Evolutionary conservation across 2,113 vertebrate species (phyloP), one percentile per base, ranked within the genome.

Genomic region (Lepus americanus): DNA sequence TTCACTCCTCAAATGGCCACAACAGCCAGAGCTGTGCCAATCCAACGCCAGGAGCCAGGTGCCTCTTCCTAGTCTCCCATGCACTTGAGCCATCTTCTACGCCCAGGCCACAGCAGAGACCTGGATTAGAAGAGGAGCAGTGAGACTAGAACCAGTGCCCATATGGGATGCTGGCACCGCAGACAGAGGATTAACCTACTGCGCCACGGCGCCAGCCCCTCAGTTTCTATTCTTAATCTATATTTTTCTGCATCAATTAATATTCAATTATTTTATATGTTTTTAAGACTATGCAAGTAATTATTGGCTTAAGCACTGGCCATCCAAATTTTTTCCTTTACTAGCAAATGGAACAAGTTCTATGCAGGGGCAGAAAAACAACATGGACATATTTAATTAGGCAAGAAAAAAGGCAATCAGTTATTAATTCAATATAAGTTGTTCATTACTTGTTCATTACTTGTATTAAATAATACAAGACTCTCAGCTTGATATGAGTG

Each of bases 371-470:
- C 10, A 81, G 55, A 84, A 85, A 89, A 90, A 36, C 1, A 6
- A 12, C 55, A 59, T 14, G 55, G 23, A 61, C 2, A 53, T 70
- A 66, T 29, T 2, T 64, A 90, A 94, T 2, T 9, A 95, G 22
- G 31, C 12, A 81, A 67, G 55, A 31, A 25, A 64, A 36, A 74
- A 49, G 9, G 14, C 63, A 66, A 63, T 25, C 11, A 90, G 12
- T 66, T 80, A 90, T 66, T 89, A 87, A 79, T 70, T 81, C 90
- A 95, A 73, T 55, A 73, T 39, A 90, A 77, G 67, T 74, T 31
- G 25, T 22, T 92, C 20, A 82, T 90, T 86, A 94, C 78, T 85
- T n/a, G 10, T 29, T 79, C 64, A 78, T 67, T 66, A 90, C 44
- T 44, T 44, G 44, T 44, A 66, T 94, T 53, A 85, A 66, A 53